Base-by-base conservation (phyloP, 2,888 invertebrate species). In the Drosophila atroscutellata region DNA sequence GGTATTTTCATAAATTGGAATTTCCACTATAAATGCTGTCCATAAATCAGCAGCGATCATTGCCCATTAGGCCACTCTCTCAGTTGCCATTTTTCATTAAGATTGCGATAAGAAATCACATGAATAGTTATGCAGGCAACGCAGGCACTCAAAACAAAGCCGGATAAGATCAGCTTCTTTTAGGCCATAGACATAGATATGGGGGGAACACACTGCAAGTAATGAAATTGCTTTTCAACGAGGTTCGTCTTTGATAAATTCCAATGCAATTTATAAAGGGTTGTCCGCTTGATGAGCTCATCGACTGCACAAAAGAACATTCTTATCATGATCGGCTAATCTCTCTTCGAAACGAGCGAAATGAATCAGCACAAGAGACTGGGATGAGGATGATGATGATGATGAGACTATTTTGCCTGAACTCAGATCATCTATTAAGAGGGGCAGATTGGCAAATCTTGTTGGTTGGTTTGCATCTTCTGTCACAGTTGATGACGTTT, bases 261-360 rank as follows among this genome's bases (percentile, higher is more conserved):
- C 76, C 72, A 66, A 34, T 89, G 86, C 75, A 74, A 80, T 76
- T 78, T 78, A 67, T 66, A 81, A 86, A 86, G 75, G 85, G 85
- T 87, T 78, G 64, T 18, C 34, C 30, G 57, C 54, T 64, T 60
- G 79, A 84, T 89, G 90, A 89, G 87, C 82, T 89, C 89, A 89
- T 75, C 82, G 71, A 72, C 50, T 63, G 60, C 70, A 72, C 55
- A 85, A 85, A 77, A 81, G 80, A 87, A 81, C 82, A 80, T 58
- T 86, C 72, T 81, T 85, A 85, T 85, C 85, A 71, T 69, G 85
- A 77, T 87, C 70, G 75, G 73, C 82, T 87, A 77, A 85, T 85
- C 85, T 55, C 55, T 28, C 26, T 28, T 28, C 34, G 50, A 18
- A 34, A 57, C 52, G 39, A 70, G 60, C 73, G 51, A 86, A 86